Base-by-base conservation (phyloP, 2,797 vertebrate species). In the Myoxocephalus aenaeus region DNA sequence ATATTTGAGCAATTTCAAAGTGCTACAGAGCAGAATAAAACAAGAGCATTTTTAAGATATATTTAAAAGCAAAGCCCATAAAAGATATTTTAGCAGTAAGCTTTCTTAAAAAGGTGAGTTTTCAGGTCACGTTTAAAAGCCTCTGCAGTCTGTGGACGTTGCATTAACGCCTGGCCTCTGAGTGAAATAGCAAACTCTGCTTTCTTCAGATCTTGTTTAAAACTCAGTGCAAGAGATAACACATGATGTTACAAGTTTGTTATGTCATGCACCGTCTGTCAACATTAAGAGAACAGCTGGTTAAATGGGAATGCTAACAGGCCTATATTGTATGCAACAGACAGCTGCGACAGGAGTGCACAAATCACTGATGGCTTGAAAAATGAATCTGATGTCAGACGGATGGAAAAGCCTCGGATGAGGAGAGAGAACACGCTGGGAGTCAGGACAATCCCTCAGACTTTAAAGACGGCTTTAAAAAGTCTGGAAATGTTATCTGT, bases 221-320 rank as follows among this genome's bases (percentile, higher is more conserved):
- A 82, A 51, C 51, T 66, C 62, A 54, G 38, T 4, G 5, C 54
- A 40, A 51, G 65, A 58, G 71, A 78, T 53, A 53, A 50, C 27
- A 25, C 59, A 32, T 68, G 59, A 73, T 66, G 48, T 66, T 79
- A 7, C 42, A 68, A 40, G 67, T 79, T 54, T 81, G 22, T 80
- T 62, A 82, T 67, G 77, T 80, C 79, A 80, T 36, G 73, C 63
- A 46, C 69, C 71, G 57, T 85, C 65, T 84, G 79, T 69, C 53
- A 70, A 57, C 27, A 46, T 67, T 15, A 74, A 63, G 59, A 44
- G 59, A 84, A 80, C 83, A 87, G 77, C 85, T 89, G 85, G 70
- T 53, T 64, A 48, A 58, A 54, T 70, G 34, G 69, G 38, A n/a
- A 42, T 42, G 68, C 74, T 57, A 65, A 71, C 27, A 80, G 76